Base-by-base conservation (phyloP, 2,113 vertebrate genomes). In the Perca schrenkii region DNA sequence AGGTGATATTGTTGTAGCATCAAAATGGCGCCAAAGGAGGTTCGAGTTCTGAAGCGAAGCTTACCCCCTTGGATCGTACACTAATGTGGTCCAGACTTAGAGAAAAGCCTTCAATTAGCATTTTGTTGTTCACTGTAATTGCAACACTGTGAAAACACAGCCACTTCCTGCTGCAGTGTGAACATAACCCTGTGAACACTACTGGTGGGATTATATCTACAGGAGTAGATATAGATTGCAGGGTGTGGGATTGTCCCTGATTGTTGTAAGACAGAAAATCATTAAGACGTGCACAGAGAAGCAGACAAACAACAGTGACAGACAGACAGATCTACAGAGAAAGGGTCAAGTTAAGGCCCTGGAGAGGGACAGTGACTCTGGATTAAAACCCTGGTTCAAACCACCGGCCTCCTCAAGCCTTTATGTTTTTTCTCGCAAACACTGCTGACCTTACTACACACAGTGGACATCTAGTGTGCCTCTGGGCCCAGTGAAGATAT, bases 391-490 rank as follows among this genome's bases (percentile, higher is more conserved):
- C n/a, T 1, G 0, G 49, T 77, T 77, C 57, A 86, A 81, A 46
- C 77, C 73, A 13, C 79, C 17, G 43, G 71, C 69, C 77, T 71
- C 64, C 25, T 77, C 70, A 60, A 70, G 67, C 68, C 60, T 88
- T 90, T 84, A 84, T 93, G 83, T 89, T 90, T 80, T 43, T 80
- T 62, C 84, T 88, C 85, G 83, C 85, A 90, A 92, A 92, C 85
- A 90, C 62, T n/a, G 76, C 82, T 84, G 87, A 91, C 89, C 87
- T 90, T 88, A 90, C 91, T 91, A 89, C 90, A 90, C 88, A 82
- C 89, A 82, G 76, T 61, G 86, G 87, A 77, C 74, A 43, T 75
- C 79, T 61, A 69, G 67, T 80, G 79, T 46, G 84, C 82, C 82
- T 81, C 77, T 76, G 85, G 65, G 85, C 62, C 79, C 74, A 46